These are phyloP conservation scores for Megamerina dolium DNA, from an alignment of 2,888 invertebrate species.

Conservation along the genomic window DNA sequence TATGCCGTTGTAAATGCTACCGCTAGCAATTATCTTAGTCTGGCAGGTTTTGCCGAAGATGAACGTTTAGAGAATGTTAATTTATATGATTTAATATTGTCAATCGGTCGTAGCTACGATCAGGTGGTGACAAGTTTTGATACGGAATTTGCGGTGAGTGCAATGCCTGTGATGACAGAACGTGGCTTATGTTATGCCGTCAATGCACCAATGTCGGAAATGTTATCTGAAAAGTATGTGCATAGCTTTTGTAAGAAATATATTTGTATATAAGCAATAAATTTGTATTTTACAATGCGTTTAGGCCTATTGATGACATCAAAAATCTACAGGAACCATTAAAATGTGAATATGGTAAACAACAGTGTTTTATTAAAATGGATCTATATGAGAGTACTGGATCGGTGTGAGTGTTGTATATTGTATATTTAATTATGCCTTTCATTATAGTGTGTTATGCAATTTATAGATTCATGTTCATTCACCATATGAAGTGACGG, in stretches of 20 bases:
- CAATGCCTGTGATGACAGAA: slow-evolving; percentile 56
- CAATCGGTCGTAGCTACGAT: slow-evolving; percentile 35
- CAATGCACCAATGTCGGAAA: slow-evolving; percentile 52
- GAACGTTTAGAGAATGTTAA: slow-evolving; percentile 47
- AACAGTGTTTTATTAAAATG: slow-evolving; percentile 44
- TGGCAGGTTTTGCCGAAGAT: slow-evolving; percentile 49
- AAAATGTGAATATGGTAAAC: slow-evolving; percentile 42
- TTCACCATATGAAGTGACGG: slow-evolving; percentile 44
- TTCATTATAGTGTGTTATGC: neutral
- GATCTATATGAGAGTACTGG: slow-evolving; percentile 43
- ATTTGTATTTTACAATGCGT: too few relatives aligned
- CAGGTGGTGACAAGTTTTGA: slow-evolving; percentile 37
- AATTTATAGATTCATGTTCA: slow-evolving; percentile 40
- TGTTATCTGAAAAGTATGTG: slow-evolving; percentile 32
- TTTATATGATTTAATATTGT: slow-evolving; percentile 41
- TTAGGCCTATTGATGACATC: too few relatives aligned
- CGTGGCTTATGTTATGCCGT: slow-evolving; percentile 60
- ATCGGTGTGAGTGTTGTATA: slow-evolving; percentile 29
- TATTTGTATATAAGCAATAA: too few relatives aligned
- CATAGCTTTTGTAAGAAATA: neutral
- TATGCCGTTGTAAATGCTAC: slow-evolving; percentile 51
- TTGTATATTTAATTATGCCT: neutral
- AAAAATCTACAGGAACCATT: slow-evolving; percentile 28
- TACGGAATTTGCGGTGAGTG: slow-evolving; percentile 28
- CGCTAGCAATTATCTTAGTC: slow-evolving; percentile 43